These are phyloP conservation scores for Alexandromys fortis DNA, from an alignment of 2,113 vertebrate genomes.

Conservation along the genomic window DNA sequence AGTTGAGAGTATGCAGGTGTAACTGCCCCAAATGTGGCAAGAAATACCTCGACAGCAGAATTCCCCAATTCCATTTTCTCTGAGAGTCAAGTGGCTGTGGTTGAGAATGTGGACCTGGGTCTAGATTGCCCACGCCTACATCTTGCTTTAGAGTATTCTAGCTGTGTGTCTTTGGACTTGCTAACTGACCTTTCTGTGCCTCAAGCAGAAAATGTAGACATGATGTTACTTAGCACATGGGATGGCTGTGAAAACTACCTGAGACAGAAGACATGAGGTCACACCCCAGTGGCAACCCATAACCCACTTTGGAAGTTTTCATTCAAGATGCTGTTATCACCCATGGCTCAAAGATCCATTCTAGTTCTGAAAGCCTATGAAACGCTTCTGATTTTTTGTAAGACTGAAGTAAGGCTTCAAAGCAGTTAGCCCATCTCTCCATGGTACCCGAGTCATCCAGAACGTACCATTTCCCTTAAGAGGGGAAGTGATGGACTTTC, in stretches of 20 bases:
- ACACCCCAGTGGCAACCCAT: neutral
- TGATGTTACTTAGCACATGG: neutral
- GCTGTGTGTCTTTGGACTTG: neutral
- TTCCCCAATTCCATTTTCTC: neutral
- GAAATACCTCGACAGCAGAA: accelerated
- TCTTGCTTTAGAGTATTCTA: neutral
- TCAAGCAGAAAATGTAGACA: neutral
- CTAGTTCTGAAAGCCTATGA: neutral
- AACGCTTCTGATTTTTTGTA: neutral
- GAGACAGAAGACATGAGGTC: neutral
- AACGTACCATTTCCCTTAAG: neutral
- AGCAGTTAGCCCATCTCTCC: neutral
- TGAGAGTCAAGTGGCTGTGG: neutral
- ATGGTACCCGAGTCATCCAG: neutral
- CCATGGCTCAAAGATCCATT: neutral
- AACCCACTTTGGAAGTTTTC: neutral
- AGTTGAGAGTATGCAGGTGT: neutral
- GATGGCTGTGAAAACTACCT: neutral
- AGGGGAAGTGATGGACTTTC: neutral
- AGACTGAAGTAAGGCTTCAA: neutral
- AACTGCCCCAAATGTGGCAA: neutral
- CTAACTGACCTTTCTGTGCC: neutral
- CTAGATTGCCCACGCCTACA: neutral
- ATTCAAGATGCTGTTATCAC: neutral
- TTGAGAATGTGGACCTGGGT: neutral